Conservation (phyloP, 2,797 vertebrate species). For the Gephyroberyx darwinii region DNA sequence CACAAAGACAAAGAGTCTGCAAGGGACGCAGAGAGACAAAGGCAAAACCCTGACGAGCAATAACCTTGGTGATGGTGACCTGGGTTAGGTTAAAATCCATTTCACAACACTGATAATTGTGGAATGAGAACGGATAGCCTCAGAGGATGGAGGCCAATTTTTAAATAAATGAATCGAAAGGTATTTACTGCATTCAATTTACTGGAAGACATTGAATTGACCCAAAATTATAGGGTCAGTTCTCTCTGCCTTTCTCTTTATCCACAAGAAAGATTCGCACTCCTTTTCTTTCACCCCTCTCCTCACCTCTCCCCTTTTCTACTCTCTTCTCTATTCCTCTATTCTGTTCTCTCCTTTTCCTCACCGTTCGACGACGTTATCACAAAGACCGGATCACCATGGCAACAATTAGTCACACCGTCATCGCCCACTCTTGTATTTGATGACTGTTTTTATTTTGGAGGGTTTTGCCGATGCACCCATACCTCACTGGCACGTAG, state of each 20-base stretch:
- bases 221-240: conserved; percentile 64
- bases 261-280: conserved; percentile 56
- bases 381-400: conserved; percentile 79
- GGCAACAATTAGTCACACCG: conserved; percentile 82
- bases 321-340: conserved; percentile 47
- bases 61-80: conserved; percentile 51
- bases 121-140: conserved; percentile 52
- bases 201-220: conserved; percentile 65
- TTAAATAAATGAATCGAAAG: conserved; percentile 60
- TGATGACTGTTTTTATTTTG: conserved; percentile 80
- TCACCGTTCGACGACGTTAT: conserved; percentile 65
- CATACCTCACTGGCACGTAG: conserved; percentile 64
- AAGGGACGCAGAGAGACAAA: conserved; percentile 4
- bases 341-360: conserved; percentile 46
- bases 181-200: conserved; percentile 62
- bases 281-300: conserved; percentile 27
- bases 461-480: conserved; percentile 61
- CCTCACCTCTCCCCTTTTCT: conserved; percentile 16
- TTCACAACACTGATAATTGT: conserved; percentile 50
- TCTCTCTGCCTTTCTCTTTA: conserved; percentile 50
- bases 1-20: background rate
- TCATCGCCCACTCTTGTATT: conserved; percentile 75
- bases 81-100: conserved; percentile 53
- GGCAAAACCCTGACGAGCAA: conserved; percentile 4
- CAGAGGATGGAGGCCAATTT: conserved; percentile 43